Base-by-base conservation (phyloP, 2,113 vertebrate species). In the Neopipo cinnamomea region DNA sequence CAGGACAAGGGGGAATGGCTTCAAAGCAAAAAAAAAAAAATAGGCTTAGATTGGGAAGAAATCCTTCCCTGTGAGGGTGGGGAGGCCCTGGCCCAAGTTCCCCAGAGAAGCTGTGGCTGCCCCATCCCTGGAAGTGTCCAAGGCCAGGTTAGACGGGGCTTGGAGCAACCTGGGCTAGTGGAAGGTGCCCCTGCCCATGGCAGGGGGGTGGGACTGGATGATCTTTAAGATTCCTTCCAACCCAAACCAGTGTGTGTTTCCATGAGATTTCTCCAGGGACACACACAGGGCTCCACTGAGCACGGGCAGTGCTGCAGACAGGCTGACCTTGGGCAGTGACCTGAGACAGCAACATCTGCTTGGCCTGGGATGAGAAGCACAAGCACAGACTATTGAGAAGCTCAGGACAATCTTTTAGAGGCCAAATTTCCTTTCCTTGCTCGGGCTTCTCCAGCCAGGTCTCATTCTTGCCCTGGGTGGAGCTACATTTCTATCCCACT, bases 401-500 rank as follows among this genome's bases (percentile, higher is more conserved):
- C 42, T 74, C 49, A 33, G 30, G 73, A 28, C 23, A 27, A 14
- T n/a, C 24, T 73, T 59, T 49, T 4, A 56, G 46, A 66, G 19
- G 56, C 53, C 68, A 61, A 31, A 70, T 76, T 91, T 63, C 81
- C 81, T 41, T 20, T 75, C 47, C 56, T 50, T 55, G 22, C 28
- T 35, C 49, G 0, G 0, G n/a, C 46, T 86, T 6, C 78, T 68
- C 82, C 59, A 65, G 93, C 75, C 82, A 59, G 44, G 47, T 59
- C 85, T 89, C 47, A 41, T 87, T 95, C 90, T 83, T 84, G 72
- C 65, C 50, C 58, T 62, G 88, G 88, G 68, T 89, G 83, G 78
- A 88, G 83, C 27, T 50, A 6, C 24, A 52, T 41, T 74, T 74
- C 65, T 35, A 0, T 53, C 49, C 84, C 74, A 2, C 25, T 17